Evolutionary conservation across 2,113 vertebrate genomes (phyloP).

Genomic region (Tetrax tetrax): DNA sequence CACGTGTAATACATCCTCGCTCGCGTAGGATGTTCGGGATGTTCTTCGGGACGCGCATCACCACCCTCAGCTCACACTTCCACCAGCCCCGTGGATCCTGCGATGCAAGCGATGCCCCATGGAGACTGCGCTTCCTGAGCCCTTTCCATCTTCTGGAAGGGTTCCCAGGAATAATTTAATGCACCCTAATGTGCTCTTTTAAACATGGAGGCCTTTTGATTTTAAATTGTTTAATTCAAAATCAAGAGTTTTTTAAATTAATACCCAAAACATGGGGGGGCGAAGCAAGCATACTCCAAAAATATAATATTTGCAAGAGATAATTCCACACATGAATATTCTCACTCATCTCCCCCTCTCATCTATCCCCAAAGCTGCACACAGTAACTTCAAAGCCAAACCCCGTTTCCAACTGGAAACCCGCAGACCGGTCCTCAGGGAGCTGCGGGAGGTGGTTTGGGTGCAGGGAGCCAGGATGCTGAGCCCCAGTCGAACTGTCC

Average conservation of each 20-base stretch:
- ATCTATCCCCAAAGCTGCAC: neutral
- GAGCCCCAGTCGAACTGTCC: accelerated
- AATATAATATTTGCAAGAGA: neutral
- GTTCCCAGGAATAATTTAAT: neutral
- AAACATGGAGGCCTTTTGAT: neutral
- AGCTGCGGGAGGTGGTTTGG: neutral
- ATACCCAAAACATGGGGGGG: neutral
- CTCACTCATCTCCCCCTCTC: neutral
- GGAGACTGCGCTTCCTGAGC: neutral
- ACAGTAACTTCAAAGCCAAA: neutral
- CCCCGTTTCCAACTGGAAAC: neutral
- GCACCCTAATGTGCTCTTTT: neutral
- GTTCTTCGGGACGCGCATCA: accelerated
- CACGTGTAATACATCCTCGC: neutral
- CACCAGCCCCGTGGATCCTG: accelerated
- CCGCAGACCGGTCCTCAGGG: neutral
- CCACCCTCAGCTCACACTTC: neutral
- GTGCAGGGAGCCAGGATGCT: neutral
- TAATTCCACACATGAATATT: neutral
- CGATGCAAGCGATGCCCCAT: accelerated
- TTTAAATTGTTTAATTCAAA: neutral
- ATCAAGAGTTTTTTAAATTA: neutral
- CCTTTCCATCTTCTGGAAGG: neutral
- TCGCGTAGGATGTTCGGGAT: neutral
- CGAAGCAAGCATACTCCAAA: neutral